phyloP scores from a whole-genome alignment of 2,113 vertebrate genomes.

The Hirundichthys speculiger region DNA sequence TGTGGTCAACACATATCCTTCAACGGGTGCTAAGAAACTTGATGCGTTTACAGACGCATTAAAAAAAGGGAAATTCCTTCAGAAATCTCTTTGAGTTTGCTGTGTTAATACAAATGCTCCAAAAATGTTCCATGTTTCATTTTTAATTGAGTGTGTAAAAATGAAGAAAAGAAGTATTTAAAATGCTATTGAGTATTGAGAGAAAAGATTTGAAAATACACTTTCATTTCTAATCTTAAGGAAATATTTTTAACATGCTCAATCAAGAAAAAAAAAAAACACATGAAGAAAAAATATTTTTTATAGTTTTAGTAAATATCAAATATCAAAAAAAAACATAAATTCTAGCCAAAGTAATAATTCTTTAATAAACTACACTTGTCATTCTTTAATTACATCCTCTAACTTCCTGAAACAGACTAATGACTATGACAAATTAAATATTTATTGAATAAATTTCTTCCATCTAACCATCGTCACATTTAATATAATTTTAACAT shows the following conservation, averaged over 20 bases:
- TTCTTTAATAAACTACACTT: slow-evolving; percentile 27
- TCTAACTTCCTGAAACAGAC: slow-evolving; percentile 41
- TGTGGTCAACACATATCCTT: slow-evolving; percentile 17
- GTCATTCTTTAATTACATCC: slow-evolving; percentile 51
- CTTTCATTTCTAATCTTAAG: too few relatives aligned
- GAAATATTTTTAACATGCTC: too few relatives aligned
- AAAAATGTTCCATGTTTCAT: not conserved
- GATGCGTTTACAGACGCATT: slow-evolving; percentile 9
- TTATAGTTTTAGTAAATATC: not conserved
- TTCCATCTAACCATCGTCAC: slow-evolving; percentile 15
- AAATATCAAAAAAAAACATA: not conserved
- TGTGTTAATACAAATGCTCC: not conserved
- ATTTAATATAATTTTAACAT: slow-evolving; percentile 35
- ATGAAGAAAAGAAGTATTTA: too few relatives aligned
- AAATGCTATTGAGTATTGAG: too few relatives aligned
- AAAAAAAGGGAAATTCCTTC: slow-evolving; percentile 1
- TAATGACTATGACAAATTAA: slow-evolving; percentile 66
- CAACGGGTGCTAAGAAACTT: not conserved
- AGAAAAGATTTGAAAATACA: too few relatives aligned
- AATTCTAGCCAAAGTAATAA: not conserved
- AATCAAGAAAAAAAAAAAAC: too few relatives aligned
- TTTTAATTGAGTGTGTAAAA: too few relatives aligned
- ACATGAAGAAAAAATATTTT: not conserved
- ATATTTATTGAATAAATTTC: slow-evolving; percentile 60
- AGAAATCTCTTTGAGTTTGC: not conserved